Percentiles rank a stretch among this genome's conserved stretches.
Conservation (phyloP, 2,113 vertebrate genomes). For the Protomyctophum bolini region DNA sequence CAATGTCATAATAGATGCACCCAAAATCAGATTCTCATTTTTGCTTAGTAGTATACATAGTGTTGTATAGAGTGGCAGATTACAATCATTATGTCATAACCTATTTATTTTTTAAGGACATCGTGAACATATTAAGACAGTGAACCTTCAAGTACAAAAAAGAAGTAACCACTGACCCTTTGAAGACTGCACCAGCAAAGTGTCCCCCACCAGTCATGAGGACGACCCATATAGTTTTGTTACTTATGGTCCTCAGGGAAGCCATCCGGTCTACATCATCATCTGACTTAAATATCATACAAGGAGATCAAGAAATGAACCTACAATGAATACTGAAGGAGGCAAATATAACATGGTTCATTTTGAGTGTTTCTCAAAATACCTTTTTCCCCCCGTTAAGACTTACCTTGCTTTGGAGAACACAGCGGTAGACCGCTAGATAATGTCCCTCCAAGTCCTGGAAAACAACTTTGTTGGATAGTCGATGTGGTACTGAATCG, state of each 20-base stretch:
- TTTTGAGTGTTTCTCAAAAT: not conserved
- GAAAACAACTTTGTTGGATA: conserved; percentile 81
- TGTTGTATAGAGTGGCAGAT: too few relatives aligned
- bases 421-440: conserved; percentile 83
- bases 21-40: too few relatives aligned
- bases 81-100: too few relatives aligned
- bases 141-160: not conserved
- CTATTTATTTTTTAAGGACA: not conserved
- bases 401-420: conserved; percentile 82
- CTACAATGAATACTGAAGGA: not conserved
- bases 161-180: conserved; percentile 80
- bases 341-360: not conserved
- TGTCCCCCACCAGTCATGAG: conserved; percentile 96
- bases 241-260: conserved; percentile 74
- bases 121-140: not conserved
- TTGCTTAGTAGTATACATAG: too few relatives aligned
- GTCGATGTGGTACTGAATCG: conserved; percentile 16
- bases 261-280: conserved; percentile 63
- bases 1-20: too few relatives aligned
- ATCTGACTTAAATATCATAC: conserved; percentile 42
- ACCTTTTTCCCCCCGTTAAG: not conserved
- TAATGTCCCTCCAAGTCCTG: conserved; percentile 83
- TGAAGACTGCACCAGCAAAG: conserved; percentile 93
- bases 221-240: conserved; percentile 81
- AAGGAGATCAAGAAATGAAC: conserved; percentile 2